Evolutionary conservation across 2,113 vertebrate genomes (phyloP).

Genomic region (Mungos mungo): DNA sequence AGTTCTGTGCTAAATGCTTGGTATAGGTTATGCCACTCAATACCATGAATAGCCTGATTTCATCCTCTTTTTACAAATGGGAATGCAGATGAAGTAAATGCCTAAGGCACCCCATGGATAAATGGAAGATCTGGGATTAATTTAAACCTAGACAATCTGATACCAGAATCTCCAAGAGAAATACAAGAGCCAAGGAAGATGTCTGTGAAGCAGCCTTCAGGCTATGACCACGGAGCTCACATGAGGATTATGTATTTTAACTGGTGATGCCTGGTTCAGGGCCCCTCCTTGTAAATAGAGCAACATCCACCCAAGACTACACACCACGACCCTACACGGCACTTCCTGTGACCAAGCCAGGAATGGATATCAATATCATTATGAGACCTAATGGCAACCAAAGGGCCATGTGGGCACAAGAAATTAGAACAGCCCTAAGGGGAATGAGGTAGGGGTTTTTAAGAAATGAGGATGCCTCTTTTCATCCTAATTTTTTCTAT

Average conservation of each 20-base stretch:
- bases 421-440: neutral
- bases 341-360: neutral
- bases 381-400: neutral
- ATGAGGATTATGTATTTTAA: neutral
- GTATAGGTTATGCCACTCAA: neutral
- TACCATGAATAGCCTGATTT: neutral
- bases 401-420: neutral
- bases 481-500: neutral
- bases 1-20: neutral
- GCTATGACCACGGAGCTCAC: neutral
- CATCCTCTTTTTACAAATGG: slow-evolving; percentile 13
- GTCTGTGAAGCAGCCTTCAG: neutral
- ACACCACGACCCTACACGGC: neutral
- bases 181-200: neutral
- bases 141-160: neutral
- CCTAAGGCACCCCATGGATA: neutral
- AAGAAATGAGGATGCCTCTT: neutral
- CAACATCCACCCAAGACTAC: neutral
- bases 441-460: neutral
- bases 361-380: neutral
- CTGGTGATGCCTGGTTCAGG: neutral
- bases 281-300: neutral
- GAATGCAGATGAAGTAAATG: neutral
- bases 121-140: neutral
- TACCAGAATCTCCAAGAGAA: neutral